phyloP scores from a whole-genome alignment of 2,888 invertebrate species.

The Nomada goodeniana region DNA sequence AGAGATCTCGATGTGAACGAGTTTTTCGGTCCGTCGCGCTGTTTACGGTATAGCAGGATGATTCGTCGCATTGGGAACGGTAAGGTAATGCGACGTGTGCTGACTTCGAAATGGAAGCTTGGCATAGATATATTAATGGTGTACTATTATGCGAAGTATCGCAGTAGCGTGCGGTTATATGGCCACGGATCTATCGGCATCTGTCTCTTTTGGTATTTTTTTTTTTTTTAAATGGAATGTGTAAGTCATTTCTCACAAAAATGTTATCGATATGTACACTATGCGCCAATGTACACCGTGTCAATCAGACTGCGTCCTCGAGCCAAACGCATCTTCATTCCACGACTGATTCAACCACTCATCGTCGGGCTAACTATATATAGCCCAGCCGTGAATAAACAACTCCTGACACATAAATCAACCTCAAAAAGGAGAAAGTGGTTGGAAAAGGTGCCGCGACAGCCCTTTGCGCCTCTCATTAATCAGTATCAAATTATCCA shows the following conservation, averaged over 20 bases:
- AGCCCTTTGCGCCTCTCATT: conserved; percentile 33
- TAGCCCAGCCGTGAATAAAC: background rate
- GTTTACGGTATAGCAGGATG: background rate
- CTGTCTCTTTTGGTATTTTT: too few species aligned
- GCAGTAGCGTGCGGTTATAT: too few species aligned
- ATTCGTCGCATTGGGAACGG: background rate
- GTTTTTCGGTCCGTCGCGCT: background rate
- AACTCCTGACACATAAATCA: background rate
- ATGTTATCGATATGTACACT: too few species aligned
- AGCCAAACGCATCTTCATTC: background rate
- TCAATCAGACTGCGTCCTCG: background rate
- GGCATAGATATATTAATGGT: too few species aligned
- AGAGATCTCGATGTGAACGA: conserved; percentile 14
- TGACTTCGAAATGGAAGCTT: background rate
- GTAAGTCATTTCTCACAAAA: too few species aligned
- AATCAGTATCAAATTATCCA: conserved; percentile 47
- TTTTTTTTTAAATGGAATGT: too few species aligned
- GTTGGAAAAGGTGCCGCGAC: conserved; percentile 4
- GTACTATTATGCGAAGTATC: too few species aligned
- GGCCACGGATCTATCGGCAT: too few species aligned
- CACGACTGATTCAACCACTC: background rate
- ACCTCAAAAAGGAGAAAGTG: conserved; percentile 2
- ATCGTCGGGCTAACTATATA: background rate
- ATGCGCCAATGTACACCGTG: too few species aligned
- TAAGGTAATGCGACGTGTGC: background rate